A percentile compares a stretch with the other conserved stretches of the same genome.
Conservation (phyloP, 2,113 vertebrate species). For the Motacilla tschutschensis region DNA sequence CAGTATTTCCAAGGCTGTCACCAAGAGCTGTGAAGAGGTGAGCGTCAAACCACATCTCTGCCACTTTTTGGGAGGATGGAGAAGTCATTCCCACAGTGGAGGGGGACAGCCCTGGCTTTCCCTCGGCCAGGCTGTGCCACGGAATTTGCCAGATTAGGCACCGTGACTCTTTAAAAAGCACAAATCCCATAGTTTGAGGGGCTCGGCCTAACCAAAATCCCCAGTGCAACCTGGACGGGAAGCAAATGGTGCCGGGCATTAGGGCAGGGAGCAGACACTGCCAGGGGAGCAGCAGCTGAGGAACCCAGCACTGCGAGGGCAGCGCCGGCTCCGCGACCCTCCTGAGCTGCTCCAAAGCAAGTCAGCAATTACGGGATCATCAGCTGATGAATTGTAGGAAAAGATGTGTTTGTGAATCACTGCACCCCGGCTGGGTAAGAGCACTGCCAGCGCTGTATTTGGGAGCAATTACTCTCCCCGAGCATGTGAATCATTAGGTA, state of each 20-base stretch:
- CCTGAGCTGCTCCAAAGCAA: not conserved
- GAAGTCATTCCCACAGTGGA: not conserved
- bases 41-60: accelerated
- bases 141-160: accelerated
- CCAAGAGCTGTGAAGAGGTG: accelerated
- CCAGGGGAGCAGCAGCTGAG: accelerated
- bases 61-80: not conserved
- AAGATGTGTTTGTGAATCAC: conserved; percentile 15
- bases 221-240: accelerated
- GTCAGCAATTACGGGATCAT: not conserved
- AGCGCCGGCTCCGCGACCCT: accelerated
- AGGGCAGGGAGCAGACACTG: accelerated
- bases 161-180: accelerated
- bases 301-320: accelerated
- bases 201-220: accelerated
- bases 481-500: conserved; percentile 58
- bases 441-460: not conserved
- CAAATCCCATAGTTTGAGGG: not conserved
- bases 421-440: conserved; percentile 1
- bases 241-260: accelerated
- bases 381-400: not conserved
- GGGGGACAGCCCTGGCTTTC: not conserved
- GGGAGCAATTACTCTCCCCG: conserved; percentile 44
- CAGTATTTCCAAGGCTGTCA: not conserved
- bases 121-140: accelerated